Percentiles rank a stretch among this genome's conserved stretches.
These are phyloP conservation scores for Lottia gigantea DNA, from an alignment of 2,888 invertebrate genomes.

Conservation along the genomic window DNA sequence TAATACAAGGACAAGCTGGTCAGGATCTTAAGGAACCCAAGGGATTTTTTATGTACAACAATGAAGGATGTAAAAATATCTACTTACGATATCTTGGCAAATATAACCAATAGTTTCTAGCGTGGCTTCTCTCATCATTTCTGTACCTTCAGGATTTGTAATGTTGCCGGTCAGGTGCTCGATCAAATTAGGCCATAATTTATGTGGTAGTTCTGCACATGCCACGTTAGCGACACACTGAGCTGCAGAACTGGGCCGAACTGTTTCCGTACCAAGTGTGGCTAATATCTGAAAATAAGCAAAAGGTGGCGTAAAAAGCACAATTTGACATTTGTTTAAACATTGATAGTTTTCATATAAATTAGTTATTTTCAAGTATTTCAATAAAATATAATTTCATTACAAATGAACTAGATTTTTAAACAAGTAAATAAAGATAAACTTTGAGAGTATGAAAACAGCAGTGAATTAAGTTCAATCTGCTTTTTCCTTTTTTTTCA, in stretches of 20 bases:
- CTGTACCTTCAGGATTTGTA: slow-evolving; percentile 81
- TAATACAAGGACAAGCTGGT: too few relatives aligned
- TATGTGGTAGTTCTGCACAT: slow-evolving; percentile 91
- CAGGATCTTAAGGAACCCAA: too few relatives aligned
- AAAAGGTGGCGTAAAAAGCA: slow-evolving; percentile 10
- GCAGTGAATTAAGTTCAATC: too few relatives aligned
- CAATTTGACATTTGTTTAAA: background rate
- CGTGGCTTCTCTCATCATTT: slow-evolving; percentile 95
- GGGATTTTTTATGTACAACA: too few relatives aligned
- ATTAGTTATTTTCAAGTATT: background rate
- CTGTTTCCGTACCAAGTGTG: slow-evolving; percentile 94
- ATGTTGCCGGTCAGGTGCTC: slow-evolving; percentile 88
- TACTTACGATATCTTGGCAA: slow-evolving; percentile 89
- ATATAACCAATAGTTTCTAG: slow-evolving; percentile 98
- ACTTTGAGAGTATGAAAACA: too few relatives aligned
- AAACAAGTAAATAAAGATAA: background rate
- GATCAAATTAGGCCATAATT: slow-evolving; percentile 93
- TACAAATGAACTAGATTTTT: background rate
- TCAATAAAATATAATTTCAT: too few relatives aligned
- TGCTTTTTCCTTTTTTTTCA: too few relatives aligned
- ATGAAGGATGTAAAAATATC: too few relatives aligned
- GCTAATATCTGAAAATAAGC: slow-evolving; percentile 80
- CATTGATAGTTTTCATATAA: background rate
- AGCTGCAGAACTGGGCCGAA: slow-evolving; percentile 95
- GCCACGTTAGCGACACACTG: slow-evolving; percentile 99